A percentile compares a stretch with the other conserved stretches of the same genome.
Evolutionary conservation across 2,113 vertebrate genomes (phyloP).

Genomic region (Elachura formosa): DNA sequence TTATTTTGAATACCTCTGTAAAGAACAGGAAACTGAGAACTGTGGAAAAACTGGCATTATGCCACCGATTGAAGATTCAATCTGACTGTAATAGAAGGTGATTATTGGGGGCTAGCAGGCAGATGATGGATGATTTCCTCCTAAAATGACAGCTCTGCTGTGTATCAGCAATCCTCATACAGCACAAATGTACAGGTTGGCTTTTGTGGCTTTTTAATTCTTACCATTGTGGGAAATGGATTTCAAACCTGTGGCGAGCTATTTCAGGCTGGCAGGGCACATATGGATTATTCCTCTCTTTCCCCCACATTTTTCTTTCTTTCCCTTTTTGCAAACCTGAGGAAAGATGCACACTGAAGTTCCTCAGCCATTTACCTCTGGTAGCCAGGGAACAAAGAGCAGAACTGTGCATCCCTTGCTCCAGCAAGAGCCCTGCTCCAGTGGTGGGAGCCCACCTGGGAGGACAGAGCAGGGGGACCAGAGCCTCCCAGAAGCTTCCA

Average conservation of each 20-base stretch:
- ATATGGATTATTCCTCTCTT: not conserved
- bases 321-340: not conserved
- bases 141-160: conserved; percentile 74
- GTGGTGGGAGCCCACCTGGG: not conserved
- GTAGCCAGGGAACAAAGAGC: conserved; percentile 23
- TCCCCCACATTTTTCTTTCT: fast-evolving
- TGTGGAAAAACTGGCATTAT: conserved; percentile 66
- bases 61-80: conserved; percentile 74
- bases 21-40: conserved; percentile 75
- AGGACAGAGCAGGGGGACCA: not conserved
- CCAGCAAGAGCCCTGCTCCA: not conserved
- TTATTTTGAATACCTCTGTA: conserved; percentile 76
- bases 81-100: conserved; percentile 78
- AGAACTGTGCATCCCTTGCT: not conserved
- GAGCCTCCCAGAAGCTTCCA: not conserved
- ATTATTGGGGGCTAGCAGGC: conserved; percentile 74
- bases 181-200: conserved; percentile 41
- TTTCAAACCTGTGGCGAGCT: conserved; percentile 38
- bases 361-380: not conserved
- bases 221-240: conserved; percentile 60
- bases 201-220: conserved; percentile 65
- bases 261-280: conserved; percentile 42
- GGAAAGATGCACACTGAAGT: conserved; percentile 14
- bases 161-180: conserved; percentile 49
- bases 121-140: conserved; percentile 75